Evolutionary conservation across 2,888 invertebrate genomes (phyloP), one percentile per base, ranked within the genome.

Genomic region (Himalopsyche japonica): DNA sequence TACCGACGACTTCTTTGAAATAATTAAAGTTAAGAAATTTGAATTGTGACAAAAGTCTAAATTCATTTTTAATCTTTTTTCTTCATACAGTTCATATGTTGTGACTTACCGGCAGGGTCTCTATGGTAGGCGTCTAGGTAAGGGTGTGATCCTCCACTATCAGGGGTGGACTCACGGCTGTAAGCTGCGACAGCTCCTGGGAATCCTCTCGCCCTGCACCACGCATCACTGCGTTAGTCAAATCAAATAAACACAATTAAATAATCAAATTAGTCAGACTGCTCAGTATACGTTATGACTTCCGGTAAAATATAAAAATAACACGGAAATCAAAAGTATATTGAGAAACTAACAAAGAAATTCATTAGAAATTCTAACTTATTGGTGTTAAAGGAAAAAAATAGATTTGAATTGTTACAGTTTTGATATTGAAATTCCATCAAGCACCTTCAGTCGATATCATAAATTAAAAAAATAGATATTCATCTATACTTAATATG

Each of bases 141-240:
- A 2, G 92, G 92, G 92, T 97, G 97, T 82, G 97, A 97, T 85
- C 96, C 97, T 80, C 97, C 97, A 89, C 96, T 97, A 90, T 97
- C 97, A 4, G 97, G 97, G 81, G 97, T 97, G 86, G 97, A 97
- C 91, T 97, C 97, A 88, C 97, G 94, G 91, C 97, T 97, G 90
- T 97, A 97, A 15, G 89, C 91, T 32, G 94, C 93, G 6, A 94
- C 94, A 32, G 94, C 94, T 83, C 95, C 93, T 88, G 95, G 93
- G 91, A 95, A 90, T 88, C 93, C 90, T 90, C 94, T 91, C 92
- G 94, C 90, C 92, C 90, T 87, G 89, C 86, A 87, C 87, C 87
- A 87, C 77, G 87, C 87, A 76, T 87, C 87, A 80, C 87, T 87
- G 78, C 70, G 70, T 70, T 30, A 30, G 70, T 30, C 70, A 70